A percentile compares a stretch with the other conserved stretches of the same genome.
Conservation (phyloP, 2,888 invertebrate species). For the Ctenicera cuprea region DNA sequence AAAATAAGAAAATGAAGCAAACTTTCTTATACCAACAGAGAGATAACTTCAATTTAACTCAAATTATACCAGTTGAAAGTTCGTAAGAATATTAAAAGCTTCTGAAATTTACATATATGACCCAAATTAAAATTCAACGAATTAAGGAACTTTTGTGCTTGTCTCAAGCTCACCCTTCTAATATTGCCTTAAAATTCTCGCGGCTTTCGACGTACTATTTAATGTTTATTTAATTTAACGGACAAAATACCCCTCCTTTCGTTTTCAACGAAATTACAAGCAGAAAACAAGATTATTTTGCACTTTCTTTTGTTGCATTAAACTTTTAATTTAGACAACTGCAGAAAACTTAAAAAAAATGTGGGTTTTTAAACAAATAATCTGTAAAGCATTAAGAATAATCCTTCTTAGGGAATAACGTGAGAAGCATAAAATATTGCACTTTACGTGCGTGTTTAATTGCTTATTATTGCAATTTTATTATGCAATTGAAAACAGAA, state of each 20-base stretch:
- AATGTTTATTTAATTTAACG: constrained; percentile 41
- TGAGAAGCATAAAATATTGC: background rate
- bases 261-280: background rate
- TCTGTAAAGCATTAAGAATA: background rate
- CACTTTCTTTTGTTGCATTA: background rate
- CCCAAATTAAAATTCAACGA: constrained; percentile 52
- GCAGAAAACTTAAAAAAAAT: background rate
- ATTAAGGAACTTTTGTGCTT: constrained; percentile 45
- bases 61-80: constrained; percentile 47
- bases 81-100: constrained; percentile 49
- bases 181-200: constrained; percentile 10
- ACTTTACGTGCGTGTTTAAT: background rate
- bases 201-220: constrained; percentile 30
- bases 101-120: constrained; percentile 51
- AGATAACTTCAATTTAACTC: constrained; percentile 45
- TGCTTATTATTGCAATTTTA: background rate
- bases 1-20: constrained; percentile 25
- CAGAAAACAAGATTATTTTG: background rate
- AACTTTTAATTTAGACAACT: background rate
- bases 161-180: constrained; percentile 15
- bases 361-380: background rate
- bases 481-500: background rate
- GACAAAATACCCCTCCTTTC: background rate
- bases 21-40: constrained; percentile 30
- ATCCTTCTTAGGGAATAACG: background rate